A percentile compares a stretch with the other conserved stretches of the same genome.
These are phyloP conservation scores for Tragelaphus eurycerus DNA, from an alignment of 2,797 vertebrate species.

Conservation along the genomic window DNA sequence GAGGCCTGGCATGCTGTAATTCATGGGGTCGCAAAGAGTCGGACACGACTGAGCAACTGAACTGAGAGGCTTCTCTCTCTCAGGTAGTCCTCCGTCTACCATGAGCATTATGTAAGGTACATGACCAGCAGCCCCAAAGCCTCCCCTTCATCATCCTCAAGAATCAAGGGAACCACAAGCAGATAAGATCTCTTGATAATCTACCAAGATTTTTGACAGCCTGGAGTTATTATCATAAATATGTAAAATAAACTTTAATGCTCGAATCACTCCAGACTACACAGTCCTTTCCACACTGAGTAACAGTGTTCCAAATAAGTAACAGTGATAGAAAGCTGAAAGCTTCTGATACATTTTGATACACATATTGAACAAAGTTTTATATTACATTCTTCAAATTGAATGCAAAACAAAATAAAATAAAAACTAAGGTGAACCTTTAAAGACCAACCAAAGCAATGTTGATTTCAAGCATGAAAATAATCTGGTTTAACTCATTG, in stretches of 20 bases:
- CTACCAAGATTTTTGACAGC: neutral
- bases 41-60: too few species aligned
- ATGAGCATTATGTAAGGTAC: neutral
- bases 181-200: neutral
- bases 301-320: neutral
- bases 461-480: neutral
- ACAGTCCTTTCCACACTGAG: neutral
- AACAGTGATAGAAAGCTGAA: neutral
- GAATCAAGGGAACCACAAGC: neutral
- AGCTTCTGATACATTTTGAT: neutral
- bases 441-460: neutral
- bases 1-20: too few species aligned
- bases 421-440: neutral
- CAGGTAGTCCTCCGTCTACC: neutral
- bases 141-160: neutral
- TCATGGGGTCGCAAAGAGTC: too few species aligned
- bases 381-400: neutral
- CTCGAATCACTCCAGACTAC: neutral
- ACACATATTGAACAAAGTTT: neutral
- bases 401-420: neutral
- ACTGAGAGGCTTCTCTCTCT: neutral
- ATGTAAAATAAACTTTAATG: neutral
- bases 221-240: neutral
- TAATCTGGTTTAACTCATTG: neutral
- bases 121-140: rapidly evolving